Evolutionary conservation across 2,797 vertebrate genomes (phyloP), one percentile per base, ranked within the genome.

Genomic region (Muraenolepis orangiensis): DNA sequence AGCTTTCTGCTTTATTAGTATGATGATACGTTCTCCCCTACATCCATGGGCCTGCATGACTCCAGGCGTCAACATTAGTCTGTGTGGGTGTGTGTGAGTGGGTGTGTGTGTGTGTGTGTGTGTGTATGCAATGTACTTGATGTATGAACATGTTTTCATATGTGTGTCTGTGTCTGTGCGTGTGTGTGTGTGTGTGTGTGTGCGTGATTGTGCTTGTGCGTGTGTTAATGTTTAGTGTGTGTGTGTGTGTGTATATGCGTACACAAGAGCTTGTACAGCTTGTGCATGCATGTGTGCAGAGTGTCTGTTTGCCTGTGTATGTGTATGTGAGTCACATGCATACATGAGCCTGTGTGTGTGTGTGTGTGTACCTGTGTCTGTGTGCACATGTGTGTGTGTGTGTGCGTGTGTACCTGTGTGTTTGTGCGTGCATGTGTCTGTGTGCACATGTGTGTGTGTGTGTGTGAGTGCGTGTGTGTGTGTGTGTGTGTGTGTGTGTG

Each of bases 21-120:
- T 72, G 68, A 74, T 74, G 64, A 70, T 79, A 77, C 70, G 36
- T 68, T 6, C 74, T 28, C 67, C n/a, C n/a, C 31, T n/a, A 70
- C 71, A 72, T 57, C 16, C 26, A 18, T 61, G 69, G 75, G 74
- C 79, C 71, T 29, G 51, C 67, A 20, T 80, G 51, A 57, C 80
- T 76, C 67, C 74, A 73, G 77, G 78, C 73, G 70, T 84, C 78
- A 70, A 75, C 76, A 84, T 86, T 79, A 18, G 18, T 72, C 42
- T 61, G 46, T 30, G 13, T 74, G 72, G 66, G 46, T 66, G 40
- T n/a, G n/a, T n/a, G n/a, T n/a, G n/a, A n/a, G n/a, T n/a, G n/a
- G n/a, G n/a, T n/a, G n/a, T 57, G 51, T 66, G n/a, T 28, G 32
- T 66, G 61, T 30, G 23, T 66, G 31, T 38, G 31, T 73, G 31